phyloP scores from a whole-genome alignment of 2,113 vertebrate genomes.

The Lanius collurio region DNA sequence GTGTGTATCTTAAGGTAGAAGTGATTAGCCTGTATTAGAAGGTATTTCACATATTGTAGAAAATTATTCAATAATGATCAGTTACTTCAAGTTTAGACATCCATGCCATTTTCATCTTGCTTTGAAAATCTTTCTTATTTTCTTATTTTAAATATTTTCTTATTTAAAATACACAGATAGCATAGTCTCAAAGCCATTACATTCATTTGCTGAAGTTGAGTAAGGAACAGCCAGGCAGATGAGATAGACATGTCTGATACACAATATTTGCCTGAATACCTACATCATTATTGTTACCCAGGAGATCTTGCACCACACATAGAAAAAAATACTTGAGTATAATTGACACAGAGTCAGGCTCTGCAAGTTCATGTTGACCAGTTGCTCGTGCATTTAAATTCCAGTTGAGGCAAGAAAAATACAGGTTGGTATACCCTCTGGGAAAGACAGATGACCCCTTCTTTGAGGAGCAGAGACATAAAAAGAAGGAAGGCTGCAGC shows the following conservation, averaged over 20 bases:
- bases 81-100: background rate
- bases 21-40: background rate
- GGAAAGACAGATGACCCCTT: background rate
- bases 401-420: background rate
- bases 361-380: background rate
- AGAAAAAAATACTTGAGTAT: background rate
- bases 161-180: background rate
- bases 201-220: background rate
- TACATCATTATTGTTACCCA: background rate
- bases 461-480: background rate
- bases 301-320: background rate
- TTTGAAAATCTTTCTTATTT: background rate
- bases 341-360: background rate
- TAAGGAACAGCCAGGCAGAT: background rate
- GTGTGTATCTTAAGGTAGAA: background rate
- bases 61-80: background rate
- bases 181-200: background rate
- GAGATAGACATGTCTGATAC: background rate
- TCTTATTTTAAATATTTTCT: background rate
- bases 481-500: background rate
- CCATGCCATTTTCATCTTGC: background rate
- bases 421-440: background rate
- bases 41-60: background rate
- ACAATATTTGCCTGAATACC: background rate
- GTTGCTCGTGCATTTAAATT: background rate